These are phyloP conservation scores for Candidula unifasciata DNA, from an alignment of 2,888 invertebrate genomes.

Conservation along the genomic window DNA sequence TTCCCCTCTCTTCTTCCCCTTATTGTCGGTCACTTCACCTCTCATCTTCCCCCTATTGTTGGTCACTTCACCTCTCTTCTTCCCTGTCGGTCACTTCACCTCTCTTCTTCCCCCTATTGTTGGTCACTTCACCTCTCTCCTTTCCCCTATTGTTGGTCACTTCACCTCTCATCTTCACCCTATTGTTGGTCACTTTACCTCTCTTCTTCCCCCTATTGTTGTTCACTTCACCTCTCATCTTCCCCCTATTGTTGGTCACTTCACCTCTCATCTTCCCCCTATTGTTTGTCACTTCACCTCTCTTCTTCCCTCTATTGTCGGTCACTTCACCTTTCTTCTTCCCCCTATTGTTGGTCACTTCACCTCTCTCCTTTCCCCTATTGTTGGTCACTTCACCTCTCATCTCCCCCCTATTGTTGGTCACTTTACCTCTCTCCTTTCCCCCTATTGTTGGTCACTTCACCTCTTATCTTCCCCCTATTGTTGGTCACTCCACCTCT, in stretches of 20 bases:
- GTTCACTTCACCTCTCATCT: no score
- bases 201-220: no score
- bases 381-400: background rate
- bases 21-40: background rate
- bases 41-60: no score
- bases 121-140: background rate
- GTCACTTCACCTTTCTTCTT: background rate
- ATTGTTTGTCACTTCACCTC: no score
- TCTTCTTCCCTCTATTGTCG: background rate
- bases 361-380: background rate
- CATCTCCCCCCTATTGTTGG: no score
- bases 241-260: background rate
- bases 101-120: background rate
- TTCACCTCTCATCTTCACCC: no score
- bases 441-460: no score
- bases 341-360: background rate
- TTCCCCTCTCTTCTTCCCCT: background rate
- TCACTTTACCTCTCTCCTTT: no score
- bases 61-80: no score
- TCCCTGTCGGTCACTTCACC: background rate
- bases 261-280: background rate
- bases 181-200: no score
- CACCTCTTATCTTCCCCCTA: background rate
- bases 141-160: background rate
- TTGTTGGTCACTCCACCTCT: background rate